Conservation (phyloP, 2,113 vertebrate species). For the Leuciscus idus region DNA sequence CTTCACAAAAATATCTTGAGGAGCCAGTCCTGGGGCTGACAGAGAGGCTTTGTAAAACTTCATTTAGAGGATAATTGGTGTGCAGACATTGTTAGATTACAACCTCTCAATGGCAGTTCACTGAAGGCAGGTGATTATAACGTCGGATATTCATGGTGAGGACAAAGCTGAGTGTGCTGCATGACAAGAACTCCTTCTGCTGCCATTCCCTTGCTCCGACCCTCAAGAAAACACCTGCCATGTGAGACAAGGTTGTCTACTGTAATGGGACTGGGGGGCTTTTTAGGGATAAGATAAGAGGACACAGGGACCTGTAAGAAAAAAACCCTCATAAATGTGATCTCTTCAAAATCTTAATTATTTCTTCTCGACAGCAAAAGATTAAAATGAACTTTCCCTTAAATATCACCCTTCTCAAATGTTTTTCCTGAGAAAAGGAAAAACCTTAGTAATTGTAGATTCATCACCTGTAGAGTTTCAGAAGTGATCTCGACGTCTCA, state of each 20-base stretch:
- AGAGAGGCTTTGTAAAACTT: constrained; percentile 57
- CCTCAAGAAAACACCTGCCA: constrained; percentile 16
- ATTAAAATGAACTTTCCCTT: not conserved
- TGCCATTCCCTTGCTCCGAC: not conserved
- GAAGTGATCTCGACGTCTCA: not conserved
- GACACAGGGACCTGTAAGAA: not conserved
- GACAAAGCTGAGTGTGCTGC: constrained; percentile 12
- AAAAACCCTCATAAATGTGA: not conserved
- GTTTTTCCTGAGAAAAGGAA: not conserved
- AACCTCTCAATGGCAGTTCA: constrained; percentile 46
- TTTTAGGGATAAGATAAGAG: not conserved
- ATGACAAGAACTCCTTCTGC: constrained; percentile 7
- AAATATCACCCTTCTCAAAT: not conserved
- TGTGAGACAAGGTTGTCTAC: constrained; percentile 71
- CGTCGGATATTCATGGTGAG: not conserved
- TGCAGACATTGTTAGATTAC: constrained; percentile 58
- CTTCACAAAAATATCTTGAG: constrained; percentile 51
- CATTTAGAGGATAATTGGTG: constrained; percentile 58
- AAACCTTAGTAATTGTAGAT: not conserved
- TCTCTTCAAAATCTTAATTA: not conserved
- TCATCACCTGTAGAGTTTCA: not conserved
- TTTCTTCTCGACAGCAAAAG: constrained; percentile 11
- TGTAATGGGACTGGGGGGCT: constrained; percentile 33
- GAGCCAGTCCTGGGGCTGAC: constrained; percentile 37
- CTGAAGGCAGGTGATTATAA: constrained; percentile 57